Base-by-base conservation (phyloP, 2,113 vertebrate genomes). In the Isichthys henryi region DNA sequence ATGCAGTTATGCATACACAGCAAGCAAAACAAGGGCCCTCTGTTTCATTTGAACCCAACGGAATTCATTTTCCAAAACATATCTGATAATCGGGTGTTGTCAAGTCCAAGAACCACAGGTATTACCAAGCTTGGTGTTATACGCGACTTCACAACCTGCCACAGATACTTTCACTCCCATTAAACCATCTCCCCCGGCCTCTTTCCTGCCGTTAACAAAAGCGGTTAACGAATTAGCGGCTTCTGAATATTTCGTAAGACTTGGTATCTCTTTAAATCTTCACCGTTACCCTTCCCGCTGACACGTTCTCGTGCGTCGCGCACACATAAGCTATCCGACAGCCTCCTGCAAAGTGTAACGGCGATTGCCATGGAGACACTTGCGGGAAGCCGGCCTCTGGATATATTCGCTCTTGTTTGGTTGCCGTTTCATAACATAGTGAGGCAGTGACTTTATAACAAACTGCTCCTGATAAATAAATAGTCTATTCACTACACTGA, bases 291-390 rank as follows among this genome's bases (percentile, higher is more conserved):
- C 86, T 46, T n/a, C 53, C 27, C 8, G 1, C 4, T 11, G 49
- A 86, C n/a, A 86, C 27, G 4, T 52, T 50, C 46, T 53, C 27
- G 27, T 27, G 50, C 27, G 50, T 53, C 46, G 85, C 46, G 85
- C 85, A 53, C 85, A 56, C 45, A 86, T 86, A 53, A 82, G 88
- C 70, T 19, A 43, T 10, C 43, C 27, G 70, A 35, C 66, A 53
- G 88, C 48, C 46, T 80, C 70, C 70, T 82, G 70, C 70, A 80
- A 35, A 88, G 48, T 80, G 70, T 86, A 89, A 85, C 21, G 88
- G 43, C n/a, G 74, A 88, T 91, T 89, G 84, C 90, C 84, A 91
- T 88, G 89, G 89, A 90, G 88, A 89, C 88, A 82, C 49, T 49
- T 90, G 88, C 88, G 80, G 48, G 90, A 92, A 43, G 35, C 88